Base-by-base conservation (phyloP, 2,113 vertebrate genomes). In the Microcebus tavaratra region DNA sequence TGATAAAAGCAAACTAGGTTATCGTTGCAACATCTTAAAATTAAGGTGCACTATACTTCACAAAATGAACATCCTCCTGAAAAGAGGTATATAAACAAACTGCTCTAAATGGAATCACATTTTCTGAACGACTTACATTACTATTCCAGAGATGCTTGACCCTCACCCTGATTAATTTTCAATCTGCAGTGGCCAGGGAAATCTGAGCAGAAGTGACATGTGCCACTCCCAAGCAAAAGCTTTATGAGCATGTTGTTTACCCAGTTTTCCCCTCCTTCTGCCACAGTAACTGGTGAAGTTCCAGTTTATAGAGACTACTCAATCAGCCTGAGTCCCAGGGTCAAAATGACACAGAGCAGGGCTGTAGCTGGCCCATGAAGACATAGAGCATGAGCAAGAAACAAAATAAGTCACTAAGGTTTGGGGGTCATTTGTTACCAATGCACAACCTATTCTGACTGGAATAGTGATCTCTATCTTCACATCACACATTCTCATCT, bases 11-110 rank as follows among this genome's bases (percentile, higher is more conserved):
- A n/a, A 87, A 61, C 8, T 81, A 81, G 57, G 39, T 36, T 65
- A 78, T 72, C 68, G 55, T 17, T 81, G 63, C 25, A 95, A 23
- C n/a, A 65, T 50, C 94, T 79, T 65, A 96, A 48, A 84, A 82
- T 70, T 50, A 91, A 93, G 70, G 21, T 36, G 2, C 29, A 95
- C 68, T 78, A 84, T 25, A 29, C 39, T 36, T 73, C 65, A 83
- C 27, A 79, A 93, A 95, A 90, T 61, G 78, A 90, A 92, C 90
- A 68, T 11, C 36, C 84, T 92, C 18, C 79, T 93, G 20, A 81
- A 96, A 63, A 96, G 21, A 80, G 1, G 12, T n/a, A 10, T 50
- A 55, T 57, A 31, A 94, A 81, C 59, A 92, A 67, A 90, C 31
- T 65, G 8, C 29, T 92, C 68, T 87, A 70, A 50, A 61, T 45